A percentile compares a stretch with the other conserved stretches of the same genome.
Evolutionary conservation across 2,888 invertebrate species (phyloP).

Genomic region (Heterodera filipjevi): DNA sequence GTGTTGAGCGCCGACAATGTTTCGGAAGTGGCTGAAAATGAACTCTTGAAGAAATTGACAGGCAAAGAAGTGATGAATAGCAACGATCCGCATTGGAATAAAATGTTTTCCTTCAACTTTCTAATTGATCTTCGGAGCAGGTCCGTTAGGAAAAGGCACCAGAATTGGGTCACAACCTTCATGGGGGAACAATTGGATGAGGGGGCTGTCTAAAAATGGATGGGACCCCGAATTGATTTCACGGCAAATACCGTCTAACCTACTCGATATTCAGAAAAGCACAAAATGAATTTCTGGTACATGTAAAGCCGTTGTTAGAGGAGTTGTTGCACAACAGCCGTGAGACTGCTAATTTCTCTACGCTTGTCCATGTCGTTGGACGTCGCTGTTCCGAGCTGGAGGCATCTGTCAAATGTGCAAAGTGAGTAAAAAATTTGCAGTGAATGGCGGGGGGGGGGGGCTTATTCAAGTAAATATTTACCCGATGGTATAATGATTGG

Average conservation of each 20-base stretch:
- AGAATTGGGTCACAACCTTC: too few relatives aligned
- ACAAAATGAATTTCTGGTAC: constrained; percentile 74
- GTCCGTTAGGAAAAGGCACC: constrained; percentile 50
- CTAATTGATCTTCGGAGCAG: constrained; percentile 57
- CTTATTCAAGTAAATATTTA: too few relatives aligned
- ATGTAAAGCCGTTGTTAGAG: constrained; percentile 77
- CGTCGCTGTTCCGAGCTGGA: constrained; percentile 81
- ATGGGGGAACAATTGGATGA: too few relatives aligned
- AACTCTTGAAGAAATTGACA: constrained; percentile 49
- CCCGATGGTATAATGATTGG: too few relatives aligned
- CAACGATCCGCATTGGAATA: constrained; percentile 91
- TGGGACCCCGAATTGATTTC: too few relatives aligned
- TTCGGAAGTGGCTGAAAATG: constrained; percentile 47
- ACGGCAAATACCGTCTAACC: too few relatives aligned
- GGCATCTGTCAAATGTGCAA: constrained; percentile 83
- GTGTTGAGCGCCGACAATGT: constrained; percentile 50
- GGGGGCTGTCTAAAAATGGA: too few relatives aligned
- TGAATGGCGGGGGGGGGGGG: too few relatives aligned
- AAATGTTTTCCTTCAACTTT: constrained; percentile 80
- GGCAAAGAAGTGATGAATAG: constrained; percentile 74
- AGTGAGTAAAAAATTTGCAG: constrained; percentile 73
- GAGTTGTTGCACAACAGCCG: constrained; percentile 80
- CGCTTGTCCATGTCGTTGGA: constrained; percentile 84
- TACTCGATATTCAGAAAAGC: too few relatives aligned
- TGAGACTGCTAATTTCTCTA: constrained; percentile 85